Evolutionary conservation across 2,888 invertebrate genomes (phyloP).

Genomic region (Mimas tiliae): DNA sequence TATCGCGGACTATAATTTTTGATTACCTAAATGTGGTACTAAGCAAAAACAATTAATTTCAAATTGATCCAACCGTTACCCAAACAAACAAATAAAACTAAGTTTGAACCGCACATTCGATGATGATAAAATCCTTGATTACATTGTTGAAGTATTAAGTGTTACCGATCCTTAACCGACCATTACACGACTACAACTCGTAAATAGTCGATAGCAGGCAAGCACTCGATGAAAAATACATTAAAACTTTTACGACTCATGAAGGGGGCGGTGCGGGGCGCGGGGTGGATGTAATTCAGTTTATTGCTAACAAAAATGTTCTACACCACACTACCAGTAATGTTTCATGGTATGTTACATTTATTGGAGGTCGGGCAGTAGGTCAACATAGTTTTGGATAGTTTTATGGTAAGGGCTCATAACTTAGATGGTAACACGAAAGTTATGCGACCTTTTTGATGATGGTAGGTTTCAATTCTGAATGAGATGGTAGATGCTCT

Average conservation of each 20-base stretch:
- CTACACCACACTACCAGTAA: not conserved
- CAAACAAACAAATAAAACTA: constrained; percentile 12
- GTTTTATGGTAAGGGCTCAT: not conserved
- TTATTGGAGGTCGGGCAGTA: not conserved
- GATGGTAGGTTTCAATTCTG: too few species aligned
- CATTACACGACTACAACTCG: not conserved
- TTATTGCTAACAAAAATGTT: constrained; percentile 18
- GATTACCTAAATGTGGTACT: too few species aligned
- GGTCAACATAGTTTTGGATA: constrained; percentile 3
- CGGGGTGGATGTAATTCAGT: not conserved
- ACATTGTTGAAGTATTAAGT: not conserved
- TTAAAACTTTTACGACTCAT: constrained; percentile 17
- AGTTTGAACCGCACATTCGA: not conserved
- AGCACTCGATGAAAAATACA: constrained; percentile 21
- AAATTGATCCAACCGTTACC: not conserved
- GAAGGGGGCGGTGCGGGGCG: not conserved
- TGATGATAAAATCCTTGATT: not conserved
- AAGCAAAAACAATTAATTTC: too few species aligned
- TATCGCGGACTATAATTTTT: too few species aligned
- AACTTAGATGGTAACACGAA: not conserved
- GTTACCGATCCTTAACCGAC: constrained; percentile 5
- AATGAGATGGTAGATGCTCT: too few species aligned
- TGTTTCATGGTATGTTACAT: constrained; percentile 2
- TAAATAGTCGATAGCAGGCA: constrained; percentile 7
- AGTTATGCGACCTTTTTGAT: not conserved